These are phyloP conservation scores for Hirtodrosophila cameraria DNA, from an alignment of 2,888 invertebrate genomes.

Conservation along the genomic window DNA sequence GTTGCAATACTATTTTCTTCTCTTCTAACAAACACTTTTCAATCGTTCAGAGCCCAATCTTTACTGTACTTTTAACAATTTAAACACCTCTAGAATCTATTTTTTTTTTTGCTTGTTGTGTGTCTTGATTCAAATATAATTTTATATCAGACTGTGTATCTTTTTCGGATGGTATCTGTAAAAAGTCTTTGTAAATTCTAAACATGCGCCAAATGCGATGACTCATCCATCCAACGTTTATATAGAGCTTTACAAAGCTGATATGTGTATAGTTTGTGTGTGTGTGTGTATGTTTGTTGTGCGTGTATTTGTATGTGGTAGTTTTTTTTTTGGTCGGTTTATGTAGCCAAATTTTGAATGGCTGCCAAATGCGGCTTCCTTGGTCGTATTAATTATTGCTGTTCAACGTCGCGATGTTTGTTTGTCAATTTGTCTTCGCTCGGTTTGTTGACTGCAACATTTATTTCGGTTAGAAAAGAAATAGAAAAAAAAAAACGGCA, in stretches of 20 bases:
- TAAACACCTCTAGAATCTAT: constrained; percentile 37
- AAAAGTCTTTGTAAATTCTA: constrained; percentile 65
- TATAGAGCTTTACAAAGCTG: background rate
- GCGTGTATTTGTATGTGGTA: constrained; percentile 40
- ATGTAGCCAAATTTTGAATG: constrained; percentile 73
- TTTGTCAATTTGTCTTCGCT: constrained; percentile 78
- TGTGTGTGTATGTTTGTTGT: constrained; percentile 16
- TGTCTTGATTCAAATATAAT: constrained; percentile 57
- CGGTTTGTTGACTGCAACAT: constrained; percentile 73
- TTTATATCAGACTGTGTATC: constrained; percentile 50
- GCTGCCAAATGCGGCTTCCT: constrained; percentile 81
- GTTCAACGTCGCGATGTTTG: constrained; percentile 77
- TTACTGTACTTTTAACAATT: constrained; percentile 36
- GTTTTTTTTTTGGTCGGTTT: constrained; percentile 38
- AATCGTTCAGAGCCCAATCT: background rate
- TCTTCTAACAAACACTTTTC: background rate
- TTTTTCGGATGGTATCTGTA: constrained; percentile 41
- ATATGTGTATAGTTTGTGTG: constrained; percentile 14
- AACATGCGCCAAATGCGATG: constrained; percentile 74
- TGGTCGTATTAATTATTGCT: constrained; percentile 79
- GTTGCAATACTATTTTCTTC: background rate
- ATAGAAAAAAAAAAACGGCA: constrained; percentile 11
- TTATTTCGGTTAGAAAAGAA: constrained; percentile 46
- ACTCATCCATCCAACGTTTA: constrained; percentile 54
- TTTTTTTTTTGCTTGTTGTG: constrained; percentile 5